These are phyloP conservation scores for Haemorhous mexicanus DNA, from an alignment of 2,113 vertebrate genomes.

Conservation along the genomic window DNA sequence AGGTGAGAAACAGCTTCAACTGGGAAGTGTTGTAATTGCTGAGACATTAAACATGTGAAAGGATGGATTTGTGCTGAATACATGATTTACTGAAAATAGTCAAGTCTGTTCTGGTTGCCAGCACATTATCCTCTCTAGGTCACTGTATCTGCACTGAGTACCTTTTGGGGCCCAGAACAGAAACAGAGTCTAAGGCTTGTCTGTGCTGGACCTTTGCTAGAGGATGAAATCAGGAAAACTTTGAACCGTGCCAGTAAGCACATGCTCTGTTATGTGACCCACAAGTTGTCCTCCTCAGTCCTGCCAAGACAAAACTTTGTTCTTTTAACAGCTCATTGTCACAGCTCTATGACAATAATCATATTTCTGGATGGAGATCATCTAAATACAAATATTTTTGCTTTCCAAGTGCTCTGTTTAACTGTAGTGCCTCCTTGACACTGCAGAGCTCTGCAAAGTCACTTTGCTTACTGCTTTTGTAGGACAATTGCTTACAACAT, in stretches of 20 bases:
- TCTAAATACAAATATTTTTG: not conserved
- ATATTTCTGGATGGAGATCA: not conserved
- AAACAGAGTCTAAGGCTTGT: not conserved
- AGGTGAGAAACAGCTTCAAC: not conserved
- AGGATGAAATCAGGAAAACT: not conserved
- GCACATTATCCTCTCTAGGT: not conserved
- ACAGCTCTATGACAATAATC: not conserved
- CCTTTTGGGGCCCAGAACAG: not conserved
- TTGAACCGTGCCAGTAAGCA: not conserved
- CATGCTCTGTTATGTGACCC: not conserved
- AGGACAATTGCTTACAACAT: not conserved
- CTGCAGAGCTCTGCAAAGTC: not conserved
- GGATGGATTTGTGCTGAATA: not conserved
- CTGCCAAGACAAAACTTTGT: not conserved
- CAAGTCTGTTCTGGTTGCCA: not conserved
- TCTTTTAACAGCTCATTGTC: not conserved
- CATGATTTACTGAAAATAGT: not conserved
- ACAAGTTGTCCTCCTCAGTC: not conserved
- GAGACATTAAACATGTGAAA: not conserved
- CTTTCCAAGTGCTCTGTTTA: not conserved
- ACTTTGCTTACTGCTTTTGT: not conserved
- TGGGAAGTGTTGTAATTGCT: not conserved
- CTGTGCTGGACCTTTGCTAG: not conserved
- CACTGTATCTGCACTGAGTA: not conserved
- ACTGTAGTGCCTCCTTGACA: not conserved